Evolutionary conservation across 2,113 vertebrate species (phyloP).

Genomic region (Caloenas nicobarica): DNA sequence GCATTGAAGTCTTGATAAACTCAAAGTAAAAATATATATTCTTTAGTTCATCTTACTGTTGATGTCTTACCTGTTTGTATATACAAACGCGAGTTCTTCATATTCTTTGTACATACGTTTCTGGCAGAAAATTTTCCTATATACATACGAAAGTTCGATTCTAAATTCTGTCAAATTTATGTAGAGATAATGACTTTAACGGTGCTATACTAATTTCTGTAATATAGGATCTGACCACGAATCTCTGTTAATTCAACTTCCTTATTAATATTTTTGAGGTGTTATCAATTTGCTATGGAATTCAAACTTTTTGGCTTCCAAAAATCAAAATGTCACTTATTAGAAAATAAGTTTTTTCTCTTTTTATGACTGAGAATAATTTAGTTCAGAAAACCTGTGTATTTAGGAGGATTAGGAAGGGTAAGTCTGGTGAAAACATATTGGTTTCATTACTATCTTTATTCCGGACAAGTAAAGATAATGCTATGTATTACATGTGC

Average conservation of each 20-base stretch:
- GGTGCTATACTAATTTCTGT: slow-evolving; percentile 28
- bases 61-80: not conserved
- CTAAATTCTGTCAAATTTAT: slow-evolving; percentile 21
- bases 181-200: not conserved
- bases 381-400: not conserved
- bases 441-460: not conserved
- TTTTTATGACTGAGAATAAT: not conserved
- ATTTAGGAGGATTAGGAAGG: not conserved
- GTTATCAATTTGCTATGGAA: not conserved
- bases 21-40: not conserved
- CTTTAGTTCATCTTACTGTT: not conserved
- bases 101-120: not conserved
- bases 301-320: not conserved
- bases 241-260: not conserved
- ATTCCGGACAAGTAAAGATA: not conserved
- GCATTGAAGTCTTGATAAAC: not conserved
- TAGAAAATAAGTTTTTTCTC: not conserved
- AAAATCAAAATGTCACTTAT: not conserved
- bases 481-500: not conserved
- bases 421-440: not conserved
- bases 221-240: not conserved
- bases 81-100: not conserved
- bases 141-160: not conserved
- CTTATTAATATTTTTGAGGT: not conserved
- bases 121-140: not conserved